phyloP scores from a whole-genome alignment of 2,797 vertebrate genomes.

The Pangasius mekongensis region DNA sequence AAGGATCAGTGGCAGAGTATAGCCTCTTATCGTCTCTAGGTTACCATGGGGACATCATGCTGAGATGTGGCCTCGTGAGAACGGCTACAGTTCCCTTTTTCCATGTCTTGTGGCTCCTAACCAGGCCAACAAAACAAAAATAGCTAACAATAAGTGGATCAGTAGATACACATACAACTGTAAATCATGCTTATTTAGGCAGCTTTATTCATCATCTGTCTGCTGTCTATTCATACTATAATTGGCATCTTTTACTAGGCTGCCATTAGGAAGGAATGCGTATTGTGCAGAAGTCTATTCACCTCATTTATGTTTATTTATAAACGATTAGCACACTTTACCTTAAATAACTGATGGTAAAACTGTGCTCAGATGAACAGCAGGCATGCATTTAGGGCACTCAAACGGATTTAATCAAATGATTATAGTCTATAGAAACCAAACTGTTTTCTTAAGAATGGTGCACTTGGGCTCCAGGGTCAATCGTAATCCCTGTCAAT shows the following conservation, averaged over 20 bases:
- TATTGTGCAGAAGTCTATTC: not conserved
- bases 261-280: not conserved
- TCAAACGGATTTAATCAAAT: not conserved
- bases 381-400: not conserved
- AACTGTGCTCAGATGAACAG: not conserved
- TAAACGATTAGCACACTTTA: not conserved
- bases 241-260: not conserved
- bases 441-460: not conserved
- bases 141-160: not conserved
- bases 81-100: not conserved
- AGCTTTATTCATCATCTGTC: not conserved
- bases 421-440: not conserved
- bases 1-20: not conserved
- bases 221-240: not conserved
- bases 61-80: not conserved
- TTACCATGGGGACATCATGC: not conserved
- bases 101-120: not conserved
- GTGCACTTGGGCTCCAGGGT: not conserved
- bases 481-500: not conserved
- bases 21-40: constrained; percentile 1
- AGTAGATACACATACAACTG: not conserved
- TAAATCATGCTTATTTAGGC: not conserved
- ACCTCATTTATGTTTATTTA: not conserved
- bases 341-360: not conserved
- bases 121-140: not conserved